Conservation (phyloP, 2,888 invertebrate species). For the Eucriotettix oculatus region DNA sequence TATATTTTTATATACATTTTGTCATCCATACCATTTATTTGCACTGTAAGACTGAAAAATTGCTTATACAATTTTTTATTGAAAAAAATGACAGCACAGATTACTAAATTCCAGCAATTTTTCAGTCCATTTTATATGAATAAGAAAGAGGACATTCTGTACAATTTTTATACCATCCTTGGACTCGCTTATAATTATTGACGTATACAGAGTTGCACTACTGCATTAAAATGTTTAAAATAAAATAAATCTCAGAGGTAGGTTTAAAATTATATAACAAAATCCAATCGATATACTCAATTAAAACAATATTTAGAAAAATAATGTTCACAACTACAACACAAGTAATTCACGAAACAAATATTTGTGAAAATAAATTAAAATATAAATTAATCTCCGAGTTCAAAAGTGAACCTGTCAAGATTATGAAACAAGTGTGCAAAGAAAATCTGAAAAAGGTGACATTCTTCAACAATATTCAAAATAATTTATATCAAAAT, state of each 20-base stretch:
- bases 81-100: not conserved
- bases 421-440: too few relatives aligned
- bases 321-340: conserved; percentile 4
- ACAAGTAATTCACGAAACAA: conserved; percentile 5
- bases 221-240: conserved; percentile 6
- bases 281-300: not conserved
- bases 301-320: not conserved
- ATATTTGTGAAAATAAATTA: conserved; percentile 6
- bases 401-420: too few relatives aligned
- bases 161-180: not conserved
- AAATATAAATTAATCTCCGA: too few relatives aligned
- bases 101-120: conserved; percentile 2
- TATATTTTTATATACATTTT: conserved; percentile 1
- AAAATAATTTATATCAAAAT: too few relatives aligned
- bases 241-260: conserved; percentile 3
- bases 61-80: not conserved
- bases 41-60: conserved; percentile 3
- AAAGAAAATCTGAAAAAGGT: too few relatives aligned
- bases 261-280: conserved; percentile 1
- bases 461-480: too few relatives aligned
- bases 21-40: not conserved
- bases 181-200: conserved; percentile 2
- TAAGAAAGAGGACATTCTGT: conserved; percentile 5
- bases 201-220: conserved; percentile 8
- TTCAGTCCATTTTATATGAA: conserved; percentile 3